Base-by-base conservation (phyloP, 2,797 vertebrate genomes). In the Chaetodon trifasciatus region DNA sequence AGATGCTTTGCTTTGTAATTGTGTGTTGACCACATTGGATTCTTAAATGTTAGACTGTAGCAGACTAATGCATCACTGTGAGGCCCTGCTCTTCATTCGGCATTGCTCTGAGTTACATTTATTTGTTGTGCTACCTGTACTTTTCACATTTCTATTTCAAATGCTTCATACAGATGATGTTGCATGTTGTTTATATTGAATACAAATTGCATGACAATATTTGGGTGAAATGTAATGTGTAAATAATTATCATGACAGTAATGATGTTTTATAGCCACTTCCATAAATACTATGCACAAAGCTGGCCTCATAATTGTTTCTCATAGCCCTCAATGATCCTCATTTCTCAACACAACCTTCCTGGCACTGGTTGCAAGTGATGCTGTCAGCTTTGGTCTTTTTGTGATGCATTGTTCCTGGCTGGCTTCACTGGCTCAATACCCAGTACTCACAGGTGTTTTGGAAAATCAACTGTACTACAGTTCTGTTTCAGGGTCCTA, bases 311-410 rank as follows among this genome's bases (percentile, higher is more conserved):
- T 85, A 82, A 85, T 83, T 86, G 69, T 81, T 87, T 86, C 85
- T 79, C 69, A 76, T 53, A 58, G 74, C 40, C 70, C 66, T 86
- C 90, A 87, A 73, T 89, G 86, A 89, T 88, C 63, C 88, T 85
- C 79, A 86, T 92, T 92, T 87, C 78, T 93, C 93, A 92, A 61
- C 76, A 73, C 83, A 86, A 84, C 82, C 83, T 81, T 79, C 49
- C 70, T 89, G 88, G 86, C 82, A 79, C 42, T 72, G 60, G 35
- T 28, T 78, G 56, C 84, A 78, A 90, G 84, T 67, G 73, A 83
- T 78, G 82, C 80, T 84, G 79, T 82, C 60, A 76, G 72, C 82
- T 90, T 68, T 86, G 79, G 72, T 89, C 68, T 79, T 78, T 63
- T 62, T 82, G 67, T 91, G 89, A 89, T 83, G 70, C 79, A 89